Percentiles rank a stretch among this genome's conserved stretches.
Conservation (phyloP, 2,888 invertebrate species). For the Lycaena phlaeas region DNA sequence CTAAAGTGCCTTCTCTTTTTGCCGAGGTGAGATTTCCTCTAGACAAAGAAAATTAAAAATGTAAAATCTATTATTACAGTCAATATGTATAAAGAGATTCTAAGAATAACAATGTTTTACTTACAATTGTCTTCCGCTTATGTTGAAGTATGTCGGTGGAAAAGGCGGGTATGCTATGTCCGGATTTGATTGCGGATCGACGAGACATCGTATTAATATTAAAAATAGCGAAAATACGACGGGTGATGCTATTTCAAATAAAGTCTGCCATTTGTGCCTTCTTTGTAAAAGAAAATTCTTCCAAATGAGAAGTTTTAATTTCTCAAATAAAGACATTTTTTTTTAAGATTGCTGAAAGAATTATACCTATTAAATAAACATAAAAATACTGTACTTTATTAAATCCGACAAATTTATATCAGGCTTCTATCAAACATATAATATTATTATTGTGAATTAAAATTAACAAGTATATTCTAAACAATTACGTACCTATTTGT, state of each 20-base stretch:
- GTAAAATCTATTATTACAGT: no score
- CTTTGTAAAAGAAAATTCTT: slow-evolving; percentile 86
- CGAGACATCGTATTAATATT: slow-evolving; percentile 80
- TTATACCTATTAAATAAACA: no score
- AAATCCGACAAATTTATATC: no score
- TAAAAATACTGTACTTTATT: no score
- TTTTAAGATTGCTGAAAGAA: slow-evolving; percentile 9
- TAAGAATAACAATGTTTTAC: slow-evolving; percentile 23
- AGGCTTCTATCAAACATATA: no score
- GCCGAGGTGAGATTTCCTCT: slow-evolving; percentile 53
- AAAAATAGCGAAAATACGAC: slow-evolving; percentile 80
- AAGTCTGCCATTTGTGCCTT: slow-evolving; percentile 80
- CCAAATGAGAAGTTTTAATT: slow-evolving; percentile 83
- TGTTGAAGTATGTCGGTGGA: slow-evolving; percentile 55
- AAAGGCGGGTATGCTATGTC: slow-evolving; percentile 44
- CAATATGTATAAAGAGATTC: not conserved
- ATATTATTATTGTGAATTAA: no score
- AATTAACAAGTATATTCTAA: no score
- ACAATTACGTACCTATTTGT: no score
- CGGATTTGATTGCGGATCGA: slow-evolving; percentile 72
- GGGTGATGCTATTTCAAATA: slow-evolving; percentile 80
- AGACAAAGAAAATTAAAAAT: slow-evolving; percentile 10
- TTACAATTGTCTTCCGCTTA: slow-evolving; percentile 49
- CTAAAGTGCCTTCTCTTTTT: slow-evolving; percentile 48
- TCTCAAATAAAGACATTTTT: slow-evolving; percentile 62